phyloP scores from a whole-genome alignment of 2,113 vertebrate genomes.

The Thunnus thynnus region DNA sequence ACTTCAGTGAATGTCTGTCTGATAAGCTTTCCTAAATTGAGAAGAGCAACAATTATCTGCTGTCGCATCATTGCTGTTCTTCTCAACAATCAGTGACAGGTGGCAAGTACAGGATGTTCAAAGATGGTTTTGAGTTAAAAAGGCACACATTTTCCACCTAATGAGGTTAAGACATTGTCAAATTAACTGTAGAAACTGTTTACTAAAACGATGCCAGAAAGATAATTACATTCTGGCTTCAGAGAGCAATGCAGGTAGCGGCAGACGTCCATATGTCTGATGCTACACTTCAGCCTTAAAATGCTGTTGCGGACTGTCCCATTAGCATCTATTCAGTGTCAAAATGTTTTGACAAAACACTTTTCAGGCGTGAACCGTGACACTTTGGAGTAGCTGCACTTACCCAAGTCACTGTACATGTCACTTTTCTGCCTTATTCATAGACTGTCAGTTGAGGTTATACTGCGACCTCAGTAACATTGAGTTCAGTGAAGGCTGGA shows the following conservation, averaged over 20 bases:
- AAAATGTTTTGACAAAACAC: constrained; percentile 38
- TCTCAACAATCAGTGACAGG: background rate
- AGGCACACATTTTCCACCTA: background rate
- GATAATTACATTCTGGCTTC: background rate
- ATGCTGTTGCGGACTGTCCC: background rate
- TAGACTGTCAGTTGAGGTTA: background rate
- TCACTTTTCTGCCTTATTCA: constrained; percentile 13
- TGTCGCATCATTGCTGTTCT: background rate
- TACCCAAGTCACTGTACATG: constrained; percentile 5
- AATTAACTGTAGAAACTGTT: background rate
- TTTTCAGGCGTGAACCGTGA: constrained; percentile 10
- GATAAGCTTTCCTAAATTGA: background rate
- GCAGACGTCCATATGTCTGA: background rate
- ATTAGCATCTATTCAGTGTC: constrained; percentile 18
- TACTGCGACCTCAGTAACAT: background rate
- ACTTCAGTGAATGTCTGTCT: background rate
- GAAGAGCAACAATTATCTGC: background rate
- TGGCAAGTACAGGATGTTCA: background rate
- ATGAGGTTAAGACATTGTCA: background rate
- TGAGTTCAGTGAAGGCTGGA: constrained; percentile 15
- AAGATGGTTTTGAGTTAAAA: background rate
- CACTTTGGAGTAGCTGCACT: constrained; percentile 5
- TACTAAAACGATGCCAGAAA: background rate
- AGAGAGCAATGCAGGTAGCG: background rate
- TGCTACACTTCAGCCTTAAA: background rate